Base-by-base conservation (phyloP, 2,888 invertebrate species). In the Lithosia quadra region DNA sequence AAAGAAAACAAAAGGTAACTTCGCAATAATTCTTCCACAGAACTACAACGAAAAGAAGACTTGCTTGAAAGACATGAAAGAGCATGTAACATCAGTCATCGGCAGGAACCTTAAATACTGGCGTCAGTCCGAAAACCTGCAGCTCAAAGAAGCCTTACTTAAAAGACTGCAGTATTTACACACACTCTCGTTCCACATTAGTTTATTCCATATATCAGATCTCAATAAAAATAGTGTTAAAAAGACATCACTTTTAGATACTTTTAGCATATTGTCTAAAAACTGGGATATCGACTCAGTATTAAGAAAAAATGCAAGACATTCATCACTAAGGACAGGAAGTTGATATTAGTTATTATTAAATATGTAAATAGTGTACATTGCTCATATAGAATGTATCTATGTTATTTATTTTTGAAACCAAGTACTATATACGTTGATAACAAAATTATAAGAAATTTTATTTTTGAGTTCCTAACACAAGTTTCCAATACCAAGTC, bases 41-140 rank as follows among this genome's bases (percentile, higher is more conserved):
- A 85, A 84, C 15, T 80, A 79, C 10, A 74, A 77, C 5, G 93
- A 94, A 65, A 95, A 92, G 81, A 90, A 86, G 58, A 85, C 88
- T 0, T 96, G 96, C 77, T 84, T 96, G 18, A 91, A 87, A 71
- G 93, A 95, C 64, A 86, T 96, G 53, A 92, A 94, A 69, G 91
- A 94, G 59, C 95, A 96, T 81, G 94, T 95, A 15, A 89, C 93
- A 3, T 88, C 92, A 3, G 77, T 95, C 2, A 95, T 96, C 64
- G 94, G 93, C 39, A 90, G 90, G 71, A 95, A 95, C 60, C 90
- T 96, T 22, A 93, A 92, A 73, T 93, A 95, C 72, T 96, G 96
- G 96, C 91, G 96, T 1, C 88, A 90, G 49, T 87, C 89, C 0
- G 87, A 89, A 60, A 82, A 86, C 63, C 71, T 74, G 15, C 82